Evolutionary conservation across 2,888 invertebrate genomes (phyloP).

Genomic region (Agapetus fuscipes): DNA sequence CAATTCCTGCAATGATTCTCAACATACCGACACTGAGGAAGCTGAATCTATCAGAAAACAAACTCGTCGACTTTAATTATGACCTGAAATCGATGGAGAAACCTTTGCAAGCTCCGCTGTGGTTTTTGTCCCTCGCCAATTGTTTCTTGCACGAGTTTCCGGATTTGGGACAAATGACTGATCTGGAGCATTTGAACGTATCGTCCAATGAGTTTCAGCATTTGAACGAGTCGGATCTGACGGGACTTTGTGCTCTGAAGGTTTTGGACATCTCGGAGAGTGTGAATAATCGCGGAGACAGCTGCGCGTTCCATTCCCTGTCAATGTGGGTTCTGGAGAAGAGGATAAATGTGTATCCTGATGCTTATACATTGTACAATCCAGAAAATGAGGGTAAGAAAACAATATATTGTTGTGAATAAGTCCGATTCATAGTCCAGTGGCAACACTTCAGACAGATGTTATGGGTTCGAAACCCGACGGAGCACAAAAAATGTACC

Average conservation of each 20-base stretch:
- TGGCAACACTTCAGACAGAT: too few species aligned
- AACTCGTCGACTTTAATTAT: conserved; percentile 34
- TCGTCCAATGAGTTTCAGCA: conserved; percentile 46
- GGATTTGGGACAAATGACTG: conserved; percentile 49
- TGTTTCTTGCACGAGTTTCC: conserved; percentile 51
- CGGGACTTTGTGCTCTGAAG: conserved; percentile 51
- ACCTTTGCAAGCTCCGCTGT: conserved; percentile 49
- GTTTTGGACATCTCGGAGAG: conserved; percentile 41
- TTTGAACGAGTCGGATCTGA: conserved; percentile 44
- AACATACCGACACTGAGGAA: conserved; percentile 51
- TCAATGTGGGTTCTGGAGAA: conserved; percentile 15
- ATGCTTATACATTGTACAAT: conserved; percentile 14
- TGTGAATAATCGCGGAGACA: conserved; percentile 4
- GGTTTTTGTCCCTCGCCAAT: conserved; percentile 49
- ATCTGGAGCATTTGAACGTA: conserved; percentile 50
- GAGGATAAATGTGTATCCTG: conserved; percentile 15
- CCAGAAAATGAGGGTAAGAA: conserved; percentile 16
- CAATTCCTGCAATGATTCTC: conserved; percentile 42
- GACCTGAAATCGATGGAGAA: conserved; percentile 33
- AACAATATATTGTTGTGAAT: too few species aligned
- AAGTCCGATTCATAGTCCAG: too few species aligned
- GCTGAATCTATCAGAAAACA: conserved; percentile 48
- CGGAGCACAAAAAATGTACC: too few species aligned
- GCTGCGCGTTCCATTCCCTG: conserved; percentile 16
- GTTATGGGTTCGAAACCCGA: too few species aligned